Percentiles rank a stretch among this genome's conserved stretches.
Conservation (phyloP, 2,113 vertebrate species). For the Rattus rattus region DNA sequence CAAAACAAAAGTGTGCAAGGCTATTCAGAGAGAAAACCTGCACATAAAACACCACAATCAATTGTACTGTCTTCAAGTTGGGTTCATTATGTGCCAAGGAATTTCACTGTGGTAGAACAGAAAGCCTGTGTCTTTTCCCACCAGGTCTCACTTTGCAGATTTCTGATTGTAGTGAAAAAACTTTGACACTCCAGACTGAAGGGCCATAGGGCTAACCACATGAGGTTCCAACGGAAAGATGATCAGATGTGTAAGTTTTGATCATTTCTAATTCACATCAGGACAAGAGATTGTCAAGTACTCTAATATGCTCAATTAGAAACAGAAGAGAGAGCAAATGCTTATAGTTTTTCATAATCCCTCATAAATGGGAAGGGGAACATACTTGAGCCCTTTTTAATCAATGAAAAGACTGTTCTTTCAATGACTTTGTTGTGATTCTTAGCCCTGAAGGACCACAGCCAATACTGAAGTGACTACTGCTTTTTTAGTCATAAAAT, state of each 20-base stretch:
- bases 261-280: not conserved
- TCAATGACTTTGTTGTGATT: conserved; percentile 55
- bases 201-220: not conserved
- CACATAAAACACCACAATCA: not conserved
- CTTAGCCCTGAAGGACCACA: conserved; percentile 36
- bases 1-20: not conserved
- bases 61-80: not conserved
- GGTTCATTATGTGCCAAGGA: not conserved
- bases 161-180: not conserved
- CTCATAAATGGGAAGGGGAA: conserved; percentile 53
- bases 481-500: conserved; percentile 76
- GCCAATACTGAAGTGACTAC: conserved; percentile 55
- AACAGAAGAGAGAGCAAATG: conserved; percentile 18
- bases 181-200: not conserved
- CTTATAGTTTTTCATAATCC: conserved; percentile 50
- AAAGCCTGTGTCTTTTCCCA: not conserved
- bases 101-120: not conserved
- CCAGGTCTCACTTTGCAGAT: not conserved
- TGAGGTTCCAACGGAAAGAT: not conserved
- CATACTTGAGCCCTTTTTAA: conserved; percentile 23
- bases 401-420: conserved; percentile 70
- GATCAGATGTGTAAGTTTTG: not conserved
- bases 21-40: not conserved
- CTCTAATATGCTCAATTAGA: conserved; percentile 38
- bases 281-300: not conserved